Conservation (phyloP, 2,888 invertebrate species). For the Trichopria drosophilae region DNA sequence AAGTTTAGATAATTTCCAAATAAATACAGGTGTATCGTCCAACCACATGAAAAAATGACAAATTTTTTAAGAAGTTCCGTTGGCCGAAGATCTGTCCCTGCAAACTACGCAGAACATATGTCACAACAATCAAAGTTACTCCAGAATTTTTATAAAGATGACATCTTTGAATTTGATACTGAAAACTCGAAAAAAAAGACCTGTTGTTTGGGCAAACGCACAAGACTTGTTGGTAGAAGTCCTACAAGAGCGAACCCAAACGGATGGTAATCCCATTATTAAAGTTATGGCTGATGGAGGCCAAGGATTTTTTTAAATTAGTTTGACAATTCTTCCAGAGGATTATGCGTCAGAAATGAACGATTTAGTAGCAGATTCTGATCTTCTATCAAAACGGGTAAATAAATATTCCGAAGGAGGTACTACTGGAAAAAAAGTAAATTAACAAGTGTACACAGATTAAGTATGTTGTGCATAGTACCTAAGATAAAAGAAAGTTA, state of each 20-base stretch:
- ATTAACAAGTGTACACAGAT: conserved; percentile 6
- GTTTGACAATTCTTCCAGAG: conserved; percentile 11
- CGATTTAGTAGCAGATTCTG: neutral
- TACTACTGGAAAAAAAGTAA: conserved; percentile 3
- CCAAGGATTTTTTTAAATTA: conserved; percentile 9
- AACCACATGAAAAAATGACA: conserved; percentile 5
- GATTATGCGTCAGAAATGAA: neutral
- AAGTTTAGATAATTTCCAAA: conserved; percentile 4
- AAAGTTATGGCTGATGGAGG: conserved; percentile 1
- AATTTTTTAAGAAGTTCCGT: conserved; percentile 6
- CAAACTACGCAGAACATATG: neutral
- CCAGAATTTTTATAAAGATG: conserved; percentile 1
- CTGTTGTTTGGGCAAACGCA: conserved; percentile 2
- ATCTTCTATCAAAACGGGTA: neutral
- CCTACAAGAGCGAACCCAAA: neutral
- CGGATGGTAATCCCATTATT: neutral
- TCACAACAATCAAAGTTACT: neutral
- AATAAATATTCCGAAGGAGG: conserved; percentile 6
- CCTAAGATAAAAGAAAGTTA: conserved; percentile 5
- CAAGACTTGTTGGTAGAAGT: conserved; percentile 1
- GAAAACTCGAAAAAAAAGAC: conserved; percentile 8
- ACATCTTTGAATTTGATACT: conserved; percentile 1
- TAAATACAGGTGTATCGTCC: conserved; percentile 5
- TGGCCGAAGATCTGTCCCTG: conserved; percentile 4
- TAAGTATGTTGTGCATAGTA: conserved; percentile 7